These are phyloP conservation scores for Rhopalosiphum maidis DNA, from an alignment of 1,140 invertebrate genomes.

Conservation along the genomic window DNA sequence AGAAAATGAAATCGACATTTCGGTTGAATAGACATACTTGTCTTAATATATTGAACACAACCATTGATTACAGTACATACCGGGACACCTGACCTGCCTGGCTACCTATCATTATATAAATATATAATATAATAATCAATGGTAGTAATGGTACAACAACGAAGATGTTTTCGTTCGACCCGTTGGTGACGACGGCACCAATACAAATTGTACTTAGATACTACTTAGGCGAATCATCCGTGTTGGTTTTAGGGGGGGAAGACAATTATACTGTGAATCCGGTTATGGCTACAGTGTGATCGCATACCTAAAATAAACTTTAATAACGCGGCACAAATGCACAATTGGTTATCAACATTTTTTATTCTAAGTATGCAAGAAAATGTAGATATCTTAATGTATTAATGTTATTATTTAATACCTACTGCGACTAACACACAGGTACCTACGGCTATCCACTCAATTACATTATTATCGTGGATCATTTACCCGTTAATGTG, in stretches of 20 bases:
- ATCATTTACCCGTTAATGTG: background rate
- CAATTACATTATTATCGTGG: background rate
- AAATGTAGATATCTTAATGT: background rate
- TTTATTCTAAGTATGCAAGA: background rate
- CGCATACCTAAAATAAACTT: background rate
- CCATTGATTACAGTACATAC: too few species aligned
- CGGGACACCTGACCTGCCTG: too few species aligned
- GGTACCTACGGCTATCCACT: background rate
- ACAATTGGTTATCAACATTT: background rate
- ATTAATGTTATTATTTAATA: too few species aligned
- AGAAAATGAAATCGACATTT: background rate
- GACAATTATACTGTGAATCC: background rate
- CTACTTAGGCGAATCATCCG: background rate
- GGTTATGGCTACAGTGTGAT: background rate
- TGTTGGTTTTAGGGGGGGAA: background rate
- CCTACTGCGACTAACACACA: too few species aligned
- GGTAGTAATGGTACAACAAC: background rate
- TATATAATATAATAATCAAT: too few species aligned
- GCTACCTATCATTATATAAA: too few species aligned
- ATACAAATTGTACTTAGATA: background rate
- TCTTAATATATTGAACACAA: background rate
- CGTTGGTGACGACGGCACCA: too few species aligned
- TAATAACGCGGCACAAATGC: background rate
- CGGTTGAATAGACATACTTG: background rate
- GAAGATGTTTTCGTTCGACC: background rate